A percentile compares a stretch with the other conserved stretches of the same genome.
These are phyloP conservation scores for Vanessa tameamea DNA, from an alignment of 1,140 invertebrate genomes.

Conservation along the genomic window DNA sequence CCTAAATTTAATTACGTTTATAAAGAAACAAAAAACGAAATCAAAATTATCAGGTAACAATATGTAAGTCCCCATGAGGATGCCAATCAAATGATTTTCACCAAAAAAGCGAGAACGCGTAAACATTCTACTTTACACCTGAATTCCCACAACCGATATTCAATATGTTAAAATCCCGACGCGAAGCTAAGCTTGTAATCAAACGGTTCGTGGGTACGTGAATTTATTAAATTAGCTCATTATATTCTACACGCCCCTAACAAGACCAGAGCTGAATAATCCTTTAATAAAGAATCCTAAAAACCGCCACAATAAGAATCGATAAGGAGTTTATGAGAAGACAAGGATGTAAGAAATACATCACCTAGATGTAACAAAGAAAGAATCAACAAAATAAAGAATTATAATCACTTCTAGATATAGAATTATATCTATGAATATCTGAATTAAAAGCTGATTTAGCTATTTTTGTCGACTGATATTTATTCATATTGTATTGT, in stretches of 20 bases:
- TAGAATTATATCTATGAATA: too few species aligned
- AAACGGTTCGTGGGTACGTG: constrained; percentile 7
- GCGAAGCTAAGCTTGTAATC: not conserved
- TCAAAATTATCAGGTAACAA: not conserved
- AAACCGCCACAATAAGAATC: constrained; percentile 32
- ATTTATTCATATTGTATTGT: too few species aligned
- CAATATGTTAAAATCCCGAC: not conserved
- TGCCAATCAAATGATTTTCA: not conserved
- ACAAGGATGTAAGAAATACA: constrained; percentile 4
- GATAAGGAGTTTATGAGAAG: constrained; percentile 28
- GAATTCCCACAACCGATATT: not conserved
- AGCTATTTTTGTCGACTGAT: too few species aligned
- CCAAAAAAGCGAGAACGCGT: constrained; percentile 3
- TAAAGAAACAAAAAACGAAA: too few species aligned
- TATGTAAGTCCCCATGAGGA: not conserved
- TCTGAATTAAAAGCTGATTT: too few species aligned
- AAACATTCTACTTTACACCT: not conserved
- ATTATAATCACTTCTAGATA: too few species aligned
- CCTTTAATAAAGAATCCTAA: constrained; percentile 19
- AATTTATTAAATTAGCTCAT: constrained; percentile 22
- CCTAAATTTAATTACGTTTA: too few species aligned
- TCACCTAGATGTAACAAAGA: constrained; percentile 14
- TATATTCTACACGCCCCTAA: constrained; percentile 1
- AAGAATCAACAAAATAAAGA: not conserved
- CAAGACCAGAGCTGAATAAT: constrained; percentile 14